These are phyloP conservation scores for human DNA, from an alignment of 2,113 vertebrate genomes.

Conservation along the genomic window GRCh38 chr11:79698001-79698500, in stretches of 20 bases:
- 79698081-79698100: background rate
- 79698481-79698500: background rate
- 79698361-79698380: background rate
- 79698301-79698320: conserved; percentile 73
- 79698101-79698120: background rate
- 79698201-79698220: conserved; percentile 17
- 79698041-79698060: background rate
- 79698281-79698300: conserved; percentile 64
- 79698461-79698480: background rate
- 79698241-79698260: conserved; percentile 50
- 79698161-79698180: conserved; percentile 65
- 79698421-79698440: background rate
- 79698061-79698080: background rate
- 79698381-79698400: background rate
- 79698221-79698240: conserved; percentile 58
- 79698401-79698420: background rate
- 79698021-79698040: background rate
- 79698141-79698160: conserved; percentile 64
- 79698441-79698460: background rate
- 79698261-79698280: conserved; percentile 37
- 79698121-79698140: conserved; percentile 17
- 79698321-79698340: background rate
- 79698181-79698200: conserved; percentile 53
- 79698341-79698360: background rate
- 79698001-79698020: background rate